A percentile compares a stretch with the other conserved stretches of the same genome.
phyloP scores from a whole-genome alignment of 2,113 vertebrate genomes.

The Kobus ellipsiprymnus region DNA sequence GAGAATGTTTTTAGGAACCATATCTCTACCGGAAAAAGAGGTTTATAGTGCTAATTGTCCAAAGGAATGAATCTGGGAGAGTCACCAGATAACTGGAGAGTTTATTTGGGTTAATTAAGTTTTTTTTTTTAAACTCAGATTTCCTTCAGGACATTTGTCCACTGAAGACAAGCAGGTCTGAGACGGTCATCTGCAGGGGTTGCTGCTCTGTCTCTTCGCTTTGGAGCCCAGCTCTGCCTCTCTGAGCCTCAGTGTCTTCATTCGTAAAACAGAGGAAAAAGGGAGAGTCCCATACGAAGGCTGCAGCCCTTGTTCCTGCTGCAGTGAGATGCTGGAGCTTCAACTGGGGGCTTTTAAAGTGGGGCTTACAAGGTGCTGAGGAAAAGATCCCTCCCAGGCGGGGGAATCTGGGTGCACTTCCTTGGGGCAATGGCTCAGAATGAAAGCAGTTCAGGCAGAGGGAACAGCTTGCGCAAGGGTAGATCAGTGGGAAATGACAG shows the following conservation, averaged over 20 bases:
- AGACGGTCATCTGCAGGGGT: accelerated
- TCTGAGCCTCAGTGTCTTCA: background rate
- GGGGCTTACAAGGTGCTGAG: background rate
- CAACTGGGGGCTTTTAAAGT: background rate
- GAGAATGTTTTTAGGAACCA: background rate
- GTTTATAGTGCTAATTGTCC: background rate
- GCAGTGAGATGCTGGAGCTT: background rate
- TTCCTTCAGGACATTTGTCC: background rate
- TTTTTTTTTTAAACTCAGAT: background rate
- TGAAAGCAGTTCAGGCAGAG: background rate
- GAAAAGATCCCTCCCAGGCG: background rate
- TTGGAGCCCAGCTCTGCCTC: background rate
- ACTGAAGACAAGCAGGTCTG: background rate
- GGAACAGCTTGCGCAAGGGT: background rate
- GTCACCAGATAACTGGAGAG: background rate
- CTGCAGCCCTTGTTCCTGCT: background rate
- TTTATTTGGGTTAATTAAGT: background rate
- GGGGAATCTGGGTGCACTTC: background rate
- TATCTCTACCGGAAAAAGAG: background rate
- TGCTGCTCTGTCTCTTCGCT: background rate
- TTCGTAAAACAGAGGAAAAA: background rate
- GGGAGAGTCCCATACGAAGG: accelerated
- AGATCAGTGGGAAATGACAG: background rate
- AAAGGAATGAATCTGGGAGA: background rate
- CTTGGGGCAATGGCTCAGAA: background rate